Base-by-base conservation (phyloP, 2,113 vertebrate species). In the Microtus oregoni region DNA sequence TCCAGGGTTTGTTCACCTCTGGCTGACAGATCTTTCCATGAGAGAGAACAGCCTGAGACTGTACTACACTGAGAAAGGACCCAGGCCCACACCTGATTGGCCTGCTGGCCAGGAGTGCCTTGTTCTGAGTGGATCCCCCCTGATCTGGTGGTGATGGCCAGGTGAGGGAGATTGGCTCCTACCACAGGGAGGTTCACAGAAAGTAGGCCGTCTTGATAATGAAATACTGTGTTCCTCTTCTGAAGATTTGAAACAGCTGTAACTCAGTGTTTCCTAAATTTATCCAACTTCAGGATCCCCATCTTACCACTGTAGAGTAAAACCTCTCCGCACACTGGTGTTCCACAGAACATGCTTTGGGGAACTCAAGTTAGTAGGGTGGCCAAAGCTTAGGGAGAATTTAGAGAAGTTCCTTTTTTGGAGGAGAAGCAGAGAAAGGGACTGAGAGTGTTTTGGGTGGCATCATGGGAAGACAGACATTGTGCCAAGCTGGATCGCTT, bases 321-420 rank as follows among this genome's bases (percentile, higher is more conserved):
- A 91, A 63, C 4, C 32, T 86, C 22, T 81, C 52, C 20, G 0
- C 52, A 24, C 88, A 15, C 65, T 83, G 20, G 13, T 32, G 14
- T 83, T 70, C 79, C 35, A 63, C 17, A 68, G 78, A 68, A 50
- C 41, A 50, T 0, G 7, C 47, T 50, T 15, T 50, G 73, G 73
- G 41, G 32, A 68, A 22, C 26, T 41, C 35, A 61, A 19, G 38
- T 83, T 89, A 22, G 19, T 70, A 5, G 41, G 50, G 50, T 79
- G n/a, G 47, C 79, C 76, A 67, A 93, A 87, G 19, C 65, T 88
- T 68, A n/a, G 50, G 55, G 79, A 35, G 75, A 35, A n/a, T 85
- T 55, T 94, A 77, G 47, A 65, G 87, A 91, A 92, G 47, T 89
- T 91, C 13, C 17, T 38, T 94, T 76, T 76, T 92, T 67, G 35